Conservation (phyloP, 2,888 invertebrate species). For the Sarcophaga caerulescens region DNA sequence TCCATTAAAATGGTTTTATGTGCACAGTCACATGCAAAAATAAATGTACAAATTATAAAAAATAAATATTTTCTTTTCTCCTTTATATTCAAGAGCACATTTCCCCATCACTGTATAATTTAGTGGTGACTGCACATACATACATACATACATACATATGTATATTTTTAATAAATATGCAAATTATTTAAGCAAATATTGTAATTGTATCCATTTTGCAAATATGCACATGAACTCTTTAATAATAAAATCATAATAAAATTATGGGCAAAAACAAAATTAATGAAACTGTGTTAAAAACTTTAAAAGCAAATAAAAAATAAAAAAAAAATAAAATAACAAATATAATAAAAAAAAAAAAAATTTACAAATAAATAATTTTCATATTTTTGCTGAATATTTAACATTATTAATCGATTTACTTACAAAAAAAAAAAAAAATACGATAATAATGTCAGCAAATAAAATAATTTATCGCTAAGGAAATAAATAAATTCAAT, state of each 20-base stretch:
- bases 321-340: no score
- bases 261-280: constrained; percentile 12
- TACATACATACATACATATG: not conserved
- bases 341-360: no score
- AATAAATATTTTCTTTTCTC: no score
- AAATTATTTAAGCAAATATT: constrained; percentile 51
- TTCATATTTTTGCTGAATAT: constrained; percentile 33
- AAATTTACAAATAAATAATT: not conserved
- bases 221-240: not conserved
- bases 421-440: no score
- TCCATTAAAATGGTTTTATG: no score
- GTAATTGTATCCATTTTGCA: constrained; percentile 46
- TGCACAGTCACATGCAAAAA: no score
- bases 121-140: not conserved
- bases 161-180: constrained; percentile 52
- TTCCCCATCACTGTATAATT: not conserved
- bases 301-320: not conserved
- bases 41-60: no score
- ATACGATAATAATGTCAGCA: no score
- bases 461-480: no score
- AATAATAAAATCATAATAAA: not conserved
- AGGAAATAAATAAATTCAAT: no score
- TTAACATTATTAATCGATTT: constrained; percentile 9
- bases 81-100: not conserved
- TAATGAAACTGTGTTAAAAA: constrained; percentile 19